Evolutionary conservation across 2,113 vertebrate species (phyloP), one percentile per base, ranked within the genome.

Genomic region (Gallinago jamesoni): DNA sequence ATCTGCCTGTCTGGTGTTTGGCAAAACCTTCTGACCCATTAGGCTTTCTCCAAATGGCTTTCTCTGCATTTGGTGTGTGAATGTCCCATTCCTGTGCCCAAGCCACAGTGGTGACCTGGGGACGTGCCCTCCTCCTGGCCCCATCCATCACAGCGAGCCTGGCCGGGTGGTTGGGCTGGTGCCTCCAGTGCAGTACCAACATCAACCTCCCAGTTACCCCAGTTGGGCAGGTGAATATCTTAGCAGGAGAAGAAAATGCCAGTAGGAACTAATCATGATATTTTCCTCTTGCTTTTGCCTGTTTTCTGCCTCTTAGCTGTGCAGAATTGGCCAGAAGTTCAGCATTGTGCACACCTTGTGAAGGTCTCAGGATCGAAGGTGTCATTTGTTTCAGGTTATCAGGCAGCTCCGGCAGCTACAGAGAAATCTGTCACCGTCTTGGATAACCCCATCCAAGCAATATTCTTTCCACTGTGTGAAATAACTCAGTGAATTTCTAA

Each of bases 401-500:
- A 35, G 47, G 33, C 56, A 66, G 74, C 68, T 41, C 45, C 14
- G 82, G 70, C 43, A 68, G 82, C 83, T 28, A 12, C 37, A 20
- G 75, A 30, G 75, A 62, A 84, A 63, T 82, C 85, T 74, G 31
- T 28, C 0, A 0, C 20, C 0, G 0, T 48, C 53, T 64, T 41
- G 4, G 8, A 20, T 33, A 81, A 43, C 69, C 74, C 57, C 24
- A 45, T 39, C 55, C 82, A 69, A 89, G 80, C 86, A 67, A 47
- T 78, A 22, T 59, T 59, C 66, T 47, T 41, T 74, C 63, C 56
- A 30, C 78, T 2, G 5, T 25, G 82, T 83, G 90, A 62, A 83
- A 88, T 83, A 89, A 66, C 76, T 88, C 22, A 12, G 59, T 72
- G 75, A 70, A 73, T 93, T 91, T 88, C 82, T 93, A 93, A 96